Evolutionary conservation across 2,797 vertebrate genomes (phyloP), one percentile per base, ranked within the genome.

Genomic region (Erethizon dorsatum): DNA sequence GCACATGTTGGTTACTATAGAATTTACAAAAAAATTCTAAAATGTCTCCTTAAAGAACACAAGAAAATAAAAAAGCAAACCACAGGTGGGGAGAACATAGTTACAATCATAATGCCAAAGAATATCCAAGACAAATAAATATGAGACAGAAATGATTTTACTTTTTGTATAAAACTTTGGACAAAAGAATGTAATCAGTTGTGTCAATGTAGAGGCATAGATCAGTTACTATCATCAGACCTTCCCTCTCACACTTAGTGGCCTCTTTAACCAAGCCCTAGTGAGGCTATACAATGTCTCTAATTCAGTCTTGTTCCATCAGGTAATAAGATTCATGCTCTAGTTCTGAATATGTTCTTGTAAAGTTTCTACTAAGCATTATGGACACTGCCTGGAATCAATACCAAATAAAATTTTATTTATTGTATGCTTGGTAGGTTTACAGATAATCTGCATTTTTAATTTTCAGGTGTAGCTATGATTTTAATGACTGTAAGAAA

Each of bases 141-240:
- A 57, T 45, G 1, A 52, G 31, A 26, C 37, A 57, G 15, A 41
- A 31, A 31, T 57, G 5, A 20, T 54, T 45, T 57, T 17, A 71
- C 1, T 37, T 9, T 52, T n/a, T 26, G 6, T 69, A 18, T 31
- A 37, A 50, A 24, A 52, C 13, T 54, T 12, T 69, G 14, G 22
- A 14, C 12, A 37, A 37, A 6, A 12, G 8, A 26, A 69, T 15
- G 26, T 20, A n/a, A 8, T n/a, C 83, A 52, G 31, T n/a, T n/a
- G 15, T 18, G 37, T 28, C 52, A 41, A 41, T 57, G 15, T 57
- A 17, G 15, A 88, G 26, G 37, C 26, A 13, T 4, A 31, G 24
- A 26, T 18, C 17, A 6, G 8, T 22, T 15, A 33, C 13, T 10
- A 0, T 28, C 1, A 52, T 18, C 8, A 56, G n/a, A 31, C 5